Base-by-base conservation (phyloP, 37 sponge, comb jelly and placozoan genomes). In the Amphimedon queenslandica region DNA sequence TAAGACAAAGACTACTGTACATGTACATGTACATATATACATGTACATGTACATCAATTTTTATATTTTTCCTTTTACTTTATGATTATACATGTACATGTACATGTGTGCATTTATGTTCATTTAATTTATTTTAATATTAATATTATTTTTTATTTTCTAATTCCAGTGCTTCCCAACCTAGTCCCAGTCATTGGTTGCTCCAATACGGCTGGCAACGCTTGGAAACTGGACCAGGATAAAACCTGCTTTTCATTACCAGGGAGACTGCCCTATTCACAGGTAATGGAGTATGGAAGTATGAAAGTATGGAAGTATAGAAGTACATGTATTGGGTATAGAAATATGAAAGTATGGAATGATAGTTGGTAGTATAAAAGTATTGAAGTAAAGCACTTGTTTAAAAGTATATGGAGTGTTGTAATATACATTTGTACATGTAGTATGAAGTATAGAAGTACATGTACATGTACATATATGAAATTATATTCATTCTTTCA, bases 231-330 rank as follows among this genome's bases (percentile, higher is more conserved):
- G 30, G 88, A 88, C 41, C 77, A 77, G 16, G 31, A 16, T 42
- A 74, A 47, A 25, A 66, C 77, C 28, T 70, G 84, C 72, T 83
- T 76, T 51, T 39, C 77, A 0, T 63, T 88, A 23, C 73, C 74
- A 68, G 88, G 88, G 1, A 71, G 77, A 20, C 82, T 88, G n/a
- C 88, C 88, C 0, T 88, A 81, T 78, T 73, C 42, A 40, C 64
- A 88, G 74, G 88, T 82, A n/a, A n/a, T n/a, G n/a, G n/a, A n/a
- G n/a, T n/a, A n/a, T n/a, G n/a, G n/a, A n/a, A n/a, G n/a, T n/a
- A n/a, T n/a, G n/a, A n/a, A n/a, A n/a, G n/a, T n/a, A n/a, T n/a
- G n/a, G n/a, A n/a, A n/a, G n/a, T n/a, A n/a, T n/a, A n/a, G n/a
- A n/a, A n/a, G n/a, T n/a, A n/a, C n/a, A n/a, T n/a, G n/a, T n/a